phyloP scores from a whole-genome alignment of 2,888 invertebrate genomes.

The Drosophila tanythrix region DNA sequence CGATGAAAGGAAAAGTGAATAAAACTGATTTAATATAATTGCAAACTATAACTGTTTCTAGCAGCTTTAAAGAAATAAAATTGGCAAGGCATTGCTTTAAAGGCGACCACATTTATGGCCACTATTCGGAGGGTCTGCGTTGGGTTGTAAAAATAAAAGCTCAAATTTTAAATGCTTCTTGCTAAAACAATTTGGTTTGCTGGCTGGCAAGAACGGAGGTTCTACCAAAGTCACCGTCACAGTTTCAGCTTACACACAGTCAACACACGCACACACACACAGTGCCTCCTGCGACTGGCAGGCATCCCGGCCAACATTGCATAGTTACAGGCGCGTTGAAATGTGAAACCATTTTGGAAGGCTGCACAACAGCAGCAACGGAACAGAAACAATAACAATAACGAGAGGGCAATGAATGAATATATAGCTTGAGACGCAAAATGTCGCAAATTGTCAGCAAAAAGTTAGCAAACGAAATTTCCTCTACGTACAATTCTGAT shows the following conservation, averaged over 20 bases:
- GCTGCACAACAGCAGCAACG: slow-evolving; percentile 22
- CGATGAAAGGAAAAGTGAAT: not conserved
- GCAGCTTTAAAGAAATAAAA: not conserved
- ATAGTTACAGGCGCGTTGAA: slow-evolving; percentile 74
- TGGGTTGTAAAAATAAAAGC: slow-evolving; percentile 16
- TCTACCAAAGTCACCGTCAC: not conserved
- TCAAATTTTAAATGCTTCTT: slow-evolving; percentile 59
- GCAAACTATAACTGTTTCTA: not conserved
- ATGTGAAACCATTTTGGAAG: slow-evolving; percentile 69
- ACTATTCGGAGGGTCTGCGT: slow-evolving; percentile 34
- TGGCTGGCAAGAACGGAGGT: slow-evolving; percentile 32
- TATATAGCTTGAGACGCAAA: slow-evolving; percentile 52
- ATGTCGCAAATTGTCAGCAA: slow-evolving; percentile 71
- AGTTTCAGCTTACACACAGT: not conserved
- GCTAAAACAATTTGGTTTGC: slow-evolving; percentile 32
- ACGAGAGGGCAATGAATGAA: slow-evolving; percentile 67
- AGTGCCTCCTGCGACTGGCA: slow-evolving; percentile 43
- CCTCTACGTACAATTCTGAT: slow-evolving; percentile 5
- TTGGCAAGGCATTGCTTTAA: not conserved
- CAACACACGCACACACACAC: not conserved
- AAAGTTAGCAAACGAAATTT: slow-evolving; percentile 54
- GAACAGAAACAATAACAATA: slow-evolving; percentile 49
- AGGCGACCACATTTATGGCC: slow-evolving; percentile 22
- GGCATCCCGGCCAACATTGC: slow-evolving; percentile 56
- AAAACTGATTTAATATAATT: slow-evolving; percentile 3